Percentiles rank a stretch among this genome's conserved stretches.
Conservation (phyloP, 2,113 vertebrate genomes). For the Panthera leo region DNA sequence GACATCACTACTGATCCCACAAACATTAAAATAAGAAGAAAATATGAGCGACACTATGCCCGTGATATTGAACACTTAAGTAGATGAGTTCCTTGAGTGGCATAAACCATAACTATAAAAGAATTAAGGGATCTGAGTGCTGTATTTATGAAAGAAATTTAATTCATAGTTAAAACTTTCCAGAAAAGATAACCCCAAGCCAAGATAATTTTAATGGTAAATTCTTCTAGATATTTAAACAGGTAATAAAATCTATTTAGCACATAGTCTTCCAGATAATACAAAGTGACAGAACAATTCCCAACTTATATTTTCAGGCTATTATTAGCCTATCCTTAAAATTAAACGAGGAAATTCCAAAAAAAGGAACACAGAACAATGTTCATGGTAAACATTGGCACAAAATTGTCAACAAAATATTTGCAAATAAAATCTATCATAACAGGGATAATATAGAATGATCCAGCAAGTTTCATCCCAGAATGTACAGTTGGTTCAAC, state of each 20-base stretch:
- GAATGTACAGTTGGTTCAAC: not conserved
- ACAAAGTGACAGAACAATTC: not conserved
- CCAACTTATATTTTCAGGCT: not conserved
- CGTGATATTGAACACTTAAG: not conserved
- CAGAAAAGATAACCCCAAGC: not conserved
- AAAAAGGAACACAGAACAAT: not conserved
- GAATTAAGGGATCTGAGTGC: not conserved
- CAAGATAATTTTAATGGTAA: not conserved
- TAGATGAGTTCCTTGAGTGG: not conserved
- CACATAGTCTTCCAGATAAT: not conserved
- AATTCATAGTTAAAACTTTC: not conserved
- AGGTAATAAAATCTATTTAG: not conserved
- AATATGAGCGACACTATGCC: not conserved
- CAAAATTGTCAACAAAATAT: not conserved
- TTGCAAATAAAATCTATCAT: not conserved
- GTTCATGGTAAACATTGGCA: not conserved
- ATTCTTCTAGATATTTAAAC: not conserved
- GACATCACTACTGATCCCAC: not conserved
- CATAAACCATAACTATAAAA: not conserved
- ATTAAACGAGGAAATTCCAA: not conserved
- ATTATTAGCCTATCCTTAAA: not conserved
- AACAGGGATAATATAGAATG: not conserved
- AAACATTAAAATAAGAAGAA: not conserved
- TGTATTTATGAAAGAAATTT: not conserved
- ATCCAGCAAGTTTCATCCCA: not conserved